Evolutionary conservation across 2,888 invertebrate species (phyloP).

Genomic region (Diarsia mendica): DNA sequence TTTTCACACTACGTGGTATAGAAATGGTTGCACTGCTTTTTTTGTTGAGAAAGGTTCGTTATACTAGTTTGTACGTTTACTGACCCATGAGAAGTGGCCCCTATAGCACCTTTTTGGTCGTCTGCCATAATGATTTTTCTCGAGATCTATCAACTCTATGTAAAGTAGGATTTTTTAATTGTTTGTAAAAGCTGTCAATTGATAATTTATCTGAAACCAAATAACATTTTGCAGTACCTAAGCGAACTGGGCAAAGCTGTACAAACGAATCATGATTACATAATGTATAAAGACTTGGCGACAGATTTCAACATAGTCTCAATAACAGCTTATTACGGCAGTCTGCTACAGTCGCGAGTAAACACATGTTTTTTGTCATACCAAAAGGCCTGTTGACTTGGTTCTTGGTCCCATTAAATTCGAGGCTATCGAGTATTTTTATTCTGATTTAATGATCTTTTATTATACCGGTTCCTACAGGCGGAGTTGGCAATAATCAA

Average conservation of each 20-base stretch:
- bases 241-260: background rate
- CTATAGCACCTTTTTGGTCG: background rate
- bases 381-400: constrained; percentile 16
- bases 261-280: background rate
- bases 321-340: constrained; percentile 35
- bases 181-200: background rate
- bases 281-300: background rate
- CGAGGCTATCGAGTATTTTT: constrained; percentile 59
- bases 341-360: background rate
- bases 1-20: background rate
- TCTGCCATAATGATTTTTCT: background rate
- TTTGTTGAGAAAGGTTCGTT: constrained; percentile 1
- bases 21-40: constrained; percentile 1
- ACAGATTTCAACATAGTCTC: constrained; percentile 14
- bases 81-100: background rate
- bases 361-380: constrained; percentile 20
- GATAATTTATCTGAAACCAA: background rate
- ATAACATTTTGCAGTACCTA: background rate
- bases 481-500: constrained; percentile 29
- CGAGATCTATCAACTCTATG: background rate
- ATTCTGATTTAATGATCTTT: constrained; percentile 26
- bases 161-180: background rate
- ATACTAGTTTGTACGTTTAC: background rate
- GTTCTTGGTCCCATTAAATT: constrained; percentile 37
- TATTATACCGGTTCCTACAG: constrained; percentile 52